Evolutionary conservation across 2,797 vertebrate genomes (phyloP), one percentile per base, ranked within the genome.

Genomic region (Telmatherina bonti): DNA sequence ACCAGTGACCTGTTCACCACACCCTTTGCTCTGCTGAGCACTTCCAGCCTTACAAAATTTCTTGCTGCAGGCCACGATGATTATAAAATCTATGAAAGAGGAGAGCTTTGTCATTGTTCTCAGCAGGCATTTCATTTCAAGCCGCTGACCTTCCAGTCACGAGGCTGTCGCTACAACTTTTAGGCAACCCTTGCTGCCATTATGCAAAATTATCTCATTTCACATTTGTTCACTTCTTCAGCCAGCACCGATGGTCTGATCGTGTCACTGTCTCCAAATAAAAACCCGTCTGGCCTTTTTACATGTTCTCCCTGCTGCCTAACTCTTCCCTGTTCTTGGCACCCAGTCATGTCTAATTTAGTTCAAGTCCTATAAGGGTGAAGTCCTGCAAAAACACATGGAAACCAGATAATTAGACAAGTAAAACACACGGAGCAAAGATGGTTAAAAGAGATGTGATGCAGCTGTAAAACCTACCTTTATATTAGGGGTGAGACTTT

Each of bases 261-360:
- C 66, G 55, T 12, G 64, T 91, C 79, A 76, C 68, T 53, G 15
- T 90, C 86, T 88, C 81, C 33, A 15, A 77, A 77, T 67, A 68
- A 74, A 87, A 88, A 74, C 69, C 77, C 76, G 88, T 87, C 89
- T 90, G 88, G 91, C 89, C 90, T 92, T 92, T 91, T 90, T 87
- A 89, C 84, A 84, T 86, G 87, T 89, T 85, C 81, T 71, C 80
- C 81, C 77, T 41, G 78, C 78, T 67, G 76, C 87, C 78, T 33
- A 33, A 71, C 81, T 72, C 58, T 2, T 45, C 45, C 70, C 73
- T 49, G 60, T 24, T 88, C 77, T 74, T 89, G 89, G 88, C 89
- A 89, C 79, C 85, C 84, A 82, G 88, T 92, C 89, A 16, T 2
- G 71, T 90, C 70, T 71, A 11, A 89, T 92, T 90, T 90, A 62